phyloP scores from a whole-genome alignment of 2,888 invertebrate species.

The Neoitamus cyanurus region DNA sequence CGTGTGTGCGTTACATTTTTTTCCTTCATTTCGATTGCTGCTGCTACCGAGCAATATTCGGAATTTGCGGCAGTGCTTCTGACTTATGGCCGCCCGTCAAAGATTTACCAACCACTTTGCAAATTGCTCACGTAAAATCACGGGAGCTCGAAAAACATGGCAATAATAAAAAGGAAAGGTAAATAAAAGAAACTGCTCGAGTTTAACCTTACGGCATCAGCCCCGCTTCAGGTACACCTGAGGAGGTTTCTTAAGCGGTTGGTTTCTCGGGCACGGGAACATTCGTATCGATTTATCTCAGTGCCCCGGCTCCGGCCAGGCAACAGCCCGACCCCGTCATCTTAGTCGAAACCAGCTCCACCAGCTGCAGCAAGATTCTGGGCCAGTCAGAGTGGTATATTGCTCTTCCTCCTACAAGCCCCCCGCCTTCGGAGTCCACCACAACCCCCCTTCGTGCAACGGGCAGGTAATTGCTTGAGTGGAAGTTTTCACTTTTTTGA shows the following conservation, averaged over 20 bases:
- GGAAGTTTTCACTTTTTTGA: constrained; percentile 4
- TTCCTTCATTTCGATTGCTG: not conserved
- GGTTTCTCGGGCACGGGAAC: not conserved
- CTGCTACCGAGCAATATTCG: not conserved
- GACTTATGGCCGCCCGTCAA: constrained; percentile 23
- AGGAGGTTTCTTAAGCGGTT: constrained; percentile 31
- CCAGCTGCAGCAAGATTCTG: not conserved
- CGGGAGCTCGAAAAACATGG: constrained; percentile 10
- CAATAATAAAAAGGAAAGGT: constrained; percentile 3
- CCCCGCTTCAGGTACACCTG: constrained; percentile 17
- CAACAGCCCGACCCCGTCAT: not conserved
- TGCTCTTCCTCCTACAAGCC: not conserved
- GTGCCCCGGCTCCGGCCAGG: not conserved
- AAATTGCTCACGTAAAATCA: constrained; percentile 45
- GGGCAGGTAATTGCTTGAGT: constrained; percentile 23
- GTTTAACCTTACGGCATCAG: not conserved
- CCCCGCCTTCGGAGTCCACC: not conserved
- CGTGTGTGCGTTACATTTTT: not conserved
- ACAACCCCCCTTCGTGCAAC: not conserved
- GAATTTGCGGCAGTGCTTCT: not conserved
- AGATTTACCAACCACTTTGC: constrained; percentile 44
- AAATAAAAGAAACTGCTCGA: constrained; percentile 29
- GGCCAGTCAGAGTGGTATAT: not conserved
- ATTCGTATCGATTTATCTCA: constrained; percentile 28
- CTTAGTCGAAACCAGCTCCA: not conserved